Conservation (phyloP, 2,113 vertebrate species). For the Gymnocephalus cernua region DNA sequence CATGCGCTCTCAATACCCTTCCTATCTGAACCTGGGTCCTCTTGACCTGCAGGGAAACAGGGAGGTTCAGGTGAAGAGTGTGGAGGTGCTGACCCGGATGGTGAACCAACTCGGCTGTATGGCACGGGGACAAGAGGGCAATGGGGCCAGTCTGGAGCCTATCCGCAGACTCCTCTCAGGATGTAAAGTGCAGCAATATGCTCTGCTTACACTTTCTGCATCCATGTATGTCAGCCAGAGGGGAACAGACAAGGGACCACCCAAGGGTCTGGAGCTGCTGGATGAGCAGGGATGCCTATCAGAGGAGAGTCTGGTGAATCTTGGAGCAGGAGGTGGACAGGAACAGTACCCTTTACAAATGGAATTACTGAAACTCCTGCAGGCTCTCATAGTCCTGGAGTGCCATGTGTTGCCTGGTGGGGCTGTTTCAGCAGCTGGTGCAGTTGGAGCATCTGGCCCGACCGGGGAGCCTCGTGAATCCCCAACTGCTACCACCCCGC, state of each 20-base stretch:
- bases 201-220: conserved; percentile 91
- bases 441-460: conserved; percentile 30
- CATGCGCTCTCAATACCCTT: conserved; percentile 93
- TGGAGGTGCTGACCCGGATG: conserved; percentile 91
- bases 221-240: conserved; percentile 94
- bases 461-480: conserved; percentile 81
- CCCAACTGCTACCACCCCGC: conserved; percentile 79
- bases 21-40: conserved; percentile 87
- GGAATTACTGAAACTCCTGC: conserved; percentile 93
- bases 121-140: conserved; percentile 79
- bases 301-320: conserved; percentile 90
- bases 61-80: conserved; percentile 96
- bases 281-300: conserved; percentile 84
- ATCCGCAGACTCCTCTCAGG: conserved; percentile 86
- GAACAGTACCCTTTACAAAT: conserved; percentile 95
- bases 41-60: conserved; percentile 91
- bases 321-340: conserved; percentile 89
- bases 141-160: conserved; percentile 75
- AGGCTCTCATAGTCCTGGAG: conserved; percentile 93
- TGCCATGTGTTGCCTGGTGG: conserved; percentile 85
- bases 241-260: conserved; percentile 65
- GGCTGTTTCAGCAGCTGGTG: conserved; percentile 33
- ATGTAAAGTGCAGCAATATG: conserved; percentile 92
- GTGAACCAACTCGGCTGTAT: conserved; percentile 85
- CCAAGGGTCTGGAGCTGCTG: conserved; percentile 7